These are phyloP conservation scores for Enteromius argenteus DNA, from an alignment of 2,797 vertebrate species.

Conservation along the genomic window DNA sequence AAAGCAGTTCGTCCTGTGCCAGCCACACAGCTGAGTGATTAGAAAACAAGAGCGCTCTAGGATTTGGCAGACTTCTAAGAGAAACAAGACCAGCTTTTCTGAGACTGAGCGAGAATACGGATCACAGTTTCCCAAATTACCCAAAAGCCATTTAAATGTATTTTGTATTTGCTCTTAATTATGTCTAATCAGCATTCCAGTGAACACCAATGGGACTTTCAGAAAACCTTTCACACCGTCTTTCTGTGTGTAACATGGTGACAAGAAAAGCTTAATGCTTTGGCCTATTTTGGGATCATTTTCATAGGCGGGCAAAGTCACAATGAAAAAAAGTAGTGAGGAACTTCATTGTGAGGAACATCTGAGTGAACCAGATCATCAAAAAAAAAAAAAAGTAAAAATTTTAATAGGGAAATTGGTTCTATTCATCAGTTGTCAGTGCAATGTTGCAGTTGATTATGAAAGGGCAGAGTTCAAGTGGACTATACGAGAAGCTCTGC, in stretches of 20 bases:
- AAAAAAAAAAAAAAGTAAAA: neutral
- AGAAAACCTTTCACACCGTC: neutral
- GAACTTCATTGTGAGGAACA: neutral
- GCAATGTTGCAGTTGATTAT: neutral
- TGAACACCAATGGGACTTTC: neutral
- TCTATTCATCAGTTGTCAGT: neutral
- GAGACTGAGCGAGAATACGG: neutral
- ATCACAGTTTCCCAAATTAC: neutral
- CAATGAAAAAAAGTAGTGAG: neutral
- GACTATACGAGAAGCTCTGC: neutral
- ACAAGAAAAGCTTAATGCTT: neutral
- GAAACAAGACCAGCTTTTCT: slow-evolving; percentile 38
- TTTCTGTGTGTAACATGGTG: neutral
- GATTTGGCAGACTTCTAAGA: slow-evolving; percentile 47
- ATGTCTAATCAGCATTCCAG: neutral
- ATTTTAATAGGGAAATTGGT: neutral
- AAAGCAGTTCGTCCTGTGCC: slow-evolving; percentile 25
- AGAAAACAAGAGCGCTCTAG: slow-evolving; percentile 44
- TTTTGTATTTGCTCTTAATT: neutral
- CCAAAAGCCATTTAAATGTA: neutral
- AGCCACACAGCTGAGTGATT: slow-evolving; percentile 53
- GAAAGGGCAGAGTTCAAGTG: neutral
- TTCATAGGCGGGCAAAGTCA: neutral
- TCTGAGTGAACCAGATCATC: neutral
- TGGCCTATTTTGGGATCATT: neutral